Evolutionary conservation across 1,140 invertebrate species (phyloP), one percentile per base, ranked within the genome.

Genomic region (Sarcophaga peregrina): DNA sequence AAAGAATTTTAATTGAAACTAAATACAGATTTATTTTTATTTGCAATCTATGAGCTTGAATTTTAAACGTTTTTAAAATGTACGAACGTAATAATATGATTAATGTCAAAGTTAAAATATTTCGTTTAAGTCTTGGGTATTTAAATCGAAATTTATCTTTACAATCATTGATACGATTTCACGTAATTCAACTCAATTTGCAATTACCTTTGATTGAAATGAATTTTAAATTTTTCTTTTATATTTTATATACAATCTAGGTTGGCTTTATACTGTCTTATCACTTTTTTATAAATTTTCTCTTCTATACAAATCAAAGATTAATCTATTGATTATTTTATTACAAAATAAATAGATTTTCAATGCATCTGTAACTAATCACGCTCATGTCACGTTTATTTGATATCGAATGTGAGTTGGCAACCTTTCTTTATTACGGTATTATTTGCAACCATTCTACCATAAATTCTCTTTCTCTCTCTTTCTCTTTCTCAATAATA

Each of bases 351-450:
- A 20, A 9, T 68, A 25, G 17, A 68, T 68, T 25, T 25, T 10
- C 8, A 68, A 8, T 68, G 62, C n/a, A 68, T 20, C n/a, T 68
- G 62, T 68, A 68, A 8, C 8, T 68, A 68, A 68, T 68, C 62
- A 68, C n/a, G 20, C n/a, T 68, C 62, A 68, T 68, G 20, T 68
- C 62, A 68, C 62, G 62, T 68, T 68, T 68, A 9, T 58, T n/a
- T 68, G 62, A n/a, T 68, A 1, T 1, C 11, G 20, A 8, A 20
- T 68, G 17, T 20, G 62, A 68, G 17, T 68, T 68, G 62, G 62
- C 62, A 68, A 68, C 62, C 62, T 20, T 20, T 68, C 62, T 3
- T 68, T 20, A n/a, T 68, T 20, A 68, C 62, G 9, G 17, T 20
- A 68, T 68, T 68, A n/a, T 68, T 68, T 68, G 17, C 17, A 68